phyloP scores from a whole-genome alignment of 2,113 vertebrate species.

The Anas platyrhynchos region DNA sequence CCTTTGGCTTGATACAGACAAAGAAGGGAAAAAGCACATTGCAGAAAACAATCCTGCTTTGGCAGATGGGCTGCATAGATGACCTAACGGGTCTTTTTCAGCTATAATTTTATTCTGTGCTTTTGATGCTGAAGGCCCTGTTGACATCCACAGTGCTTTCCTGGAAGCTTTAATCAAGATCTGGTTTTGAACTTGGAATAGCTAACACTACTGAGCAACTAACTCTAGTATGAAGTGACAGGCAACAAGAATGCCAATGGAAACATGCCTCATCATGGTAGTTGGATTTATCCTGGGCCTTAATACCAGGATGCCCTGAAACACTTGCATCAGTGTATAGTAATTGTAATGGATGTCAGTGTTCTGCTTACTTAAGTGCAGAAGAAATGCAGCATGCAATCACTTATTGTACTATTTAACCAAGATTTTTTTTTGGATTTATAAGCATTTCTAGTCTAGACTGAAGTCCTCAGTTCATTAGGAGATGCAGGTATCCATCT shows the following conservation, averaged over 20 bases:
- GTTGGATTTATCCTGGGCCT: neutral
- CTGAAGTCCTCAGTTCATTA: neutral
- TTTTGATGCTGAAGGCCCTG: slow-evolving; percentile 13
- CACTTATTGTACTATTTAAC: neutral
- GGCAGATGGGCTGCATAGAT: neutral
- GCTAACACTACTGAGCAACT: neutral
- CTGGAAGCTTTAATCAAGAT: slow-evolving; percentile 35
- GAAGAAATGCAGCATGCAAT: neutral
- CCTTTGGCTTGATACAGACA: slow-evolving; percentile 30
- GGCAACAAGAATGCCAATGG: neutral
- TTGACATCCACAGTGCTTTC: slow-evolving; percentile 33
- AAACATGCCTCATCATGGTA: neutral
- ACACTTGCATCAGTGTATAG: neutral
- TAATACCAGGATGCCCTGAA: neutral
- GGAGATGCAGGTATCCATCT: neutral
- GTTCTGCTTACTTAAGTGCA: neutral
- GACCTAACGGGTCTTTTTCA: slow-evolving; percentile 41
- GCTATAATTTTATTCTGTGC: slow-evolving; percentile 34
- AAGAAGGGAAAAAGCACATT: slow-evolving; percentile 26
- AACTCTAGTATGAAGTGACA: neutral
- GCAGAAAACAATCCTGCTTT: neutral
- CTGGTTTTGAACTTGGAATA: neutral
- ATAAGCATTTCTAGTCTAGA: neutral
- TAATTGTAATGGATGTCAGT: neutral
- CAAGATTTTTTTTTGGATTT: neutral